phyloP scores from a whole-genome alignment of 92 coral and sea anemone species.

The Ricordea florida region DNA sequence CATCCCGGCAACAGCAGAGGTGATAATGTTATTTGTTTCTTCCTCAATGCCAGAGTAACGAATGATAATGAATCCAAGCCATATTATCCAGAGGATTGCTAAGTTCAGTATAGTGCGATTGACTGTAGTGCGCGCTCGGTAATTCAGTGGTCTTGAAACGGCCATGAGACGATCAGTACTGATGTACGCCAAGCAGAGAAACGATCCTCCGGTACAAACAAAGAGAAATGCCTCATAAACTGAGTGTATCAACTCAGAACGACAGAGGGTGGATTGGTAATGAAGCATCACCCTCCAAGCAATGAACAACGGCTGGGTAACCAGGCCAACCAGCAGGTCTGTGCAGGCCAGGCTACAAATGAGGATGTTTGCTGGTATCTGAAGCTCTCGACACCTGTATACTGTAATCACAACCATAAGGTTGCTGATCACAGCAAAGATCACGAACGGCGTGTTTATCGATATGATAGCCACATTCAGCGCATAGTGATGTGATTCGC shows the following conservation, averaged over 20 bases:
- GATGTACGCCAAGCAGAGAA: constrained; percentile 25
- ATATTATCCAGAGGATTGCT: constrained; percentile 24
- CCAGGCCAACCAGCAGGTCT: constrained; percentile 46
- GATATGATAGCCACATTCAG: constrained; percentile 44
- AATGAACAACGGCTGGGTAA: constrained; percentile 54
- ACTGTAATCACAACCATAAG: constrained; percentile 11
- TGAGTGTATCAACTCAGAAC: constrained; percentile 26
- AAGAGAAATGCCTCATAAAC: constrained; percentile 52
- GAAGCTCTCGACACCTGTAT: constrained; percentile 30
- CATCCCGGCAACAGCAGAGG: constrained; percentile 28
- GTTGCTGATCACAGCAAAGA: constrained; percentile 50
- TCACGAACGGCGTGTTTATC: constrained; percentile 53
- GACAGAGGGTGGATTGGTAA: constrained; percentile 32
- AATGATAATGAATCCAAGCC: constrained; percentile 41
- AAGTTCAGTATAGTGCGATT: background rate
- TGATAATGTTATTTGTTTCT: constrained; percentile 13
- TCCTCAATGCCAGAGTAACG: constrained; percentile 47
- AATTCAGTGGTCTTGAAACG: constrained; percentile 41
- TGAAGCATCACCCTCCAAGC: constrained; percentile 63
- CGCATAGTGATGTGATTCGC: constrained; percentile 20
- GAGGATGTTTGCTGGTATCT: constrained; percentile 39
- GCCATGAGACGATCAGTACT: constrained; percentile 57
- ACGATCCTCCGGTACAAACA: constrained; percentile 55
- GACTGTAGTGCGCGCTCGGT: constrained; percentile 19
- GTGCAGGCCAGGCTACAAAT: constrained; percentile 56